These are phyloP conservation scores for Acanthochromis polyacanthus DNA, from an alignment of 2,113 vertebrate genomes.

Conservation along the genomic window DNA sequence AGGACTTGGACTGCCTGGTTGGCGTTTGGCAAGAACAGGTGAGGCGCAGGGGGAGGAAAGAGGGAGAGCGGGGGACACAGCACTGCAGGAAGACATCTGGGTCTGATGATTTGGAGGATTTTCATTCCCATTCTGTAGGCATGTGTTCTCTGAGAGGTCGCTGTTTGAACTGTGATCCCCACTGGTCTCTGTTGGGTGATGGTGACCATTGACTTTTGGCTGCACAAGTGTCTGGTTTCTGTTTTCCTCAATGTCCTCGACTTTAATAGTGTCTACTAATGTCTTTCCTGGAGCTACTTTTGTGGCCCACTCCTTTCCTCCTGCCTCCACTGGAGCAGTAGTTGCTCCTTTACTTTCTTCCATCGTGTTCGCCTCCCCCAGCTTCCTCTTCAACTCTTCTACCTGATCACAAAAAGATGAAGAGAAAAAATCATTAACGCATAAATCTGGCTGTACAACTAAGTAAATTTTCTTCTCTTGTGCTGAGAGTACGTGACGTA, in stretches of 20 bases:
- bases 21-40: slow-evolving; percentile 83
- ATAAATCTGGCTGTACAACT: neutral
- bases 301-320: slow-evolving; percentile 51
- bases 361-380: slow-evolving; percentile 59
- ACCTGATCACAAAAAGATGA: slow-evolving; percentile 80
- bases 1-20: slow-evolving; percentile 61
- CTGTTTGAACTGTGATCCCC: slow-evolving; percentile 23
- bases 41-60: slow-evolving; percentile 88
- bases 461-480: neutral
- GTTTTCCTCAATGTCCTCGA: slow-evolving; percentile 74
- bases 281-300: slow-evolving; percentile 39
- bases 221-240: slow-evolving; percentile 54
- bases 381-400: slow-evolving; percentile 85
- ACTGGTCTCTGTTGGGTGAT: slow-evolving; percentile 54
- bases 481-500: neutral
- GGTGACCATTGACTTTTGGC: slow-evolving; percentile 86
- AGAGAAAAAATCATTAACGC: neutral
- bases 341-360: neutral
- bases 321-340: slow-evolving; percentile 34
- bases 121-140: slow-evolving; percentile 72
- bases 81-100: slow-evolving; percentile 77
- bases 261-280: slow-evolving; percentile 21
- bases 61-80: slow-evolving; percentile 83
- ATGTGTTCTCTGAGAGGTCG: slow-evolving; percentile 22
- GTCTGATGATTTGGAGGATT: slow-evolving; percentile 28